phyloP scores from a whole-genome alignment of 2,797 vertebrate genomes.

The Molossus alvarezi region DNA sequence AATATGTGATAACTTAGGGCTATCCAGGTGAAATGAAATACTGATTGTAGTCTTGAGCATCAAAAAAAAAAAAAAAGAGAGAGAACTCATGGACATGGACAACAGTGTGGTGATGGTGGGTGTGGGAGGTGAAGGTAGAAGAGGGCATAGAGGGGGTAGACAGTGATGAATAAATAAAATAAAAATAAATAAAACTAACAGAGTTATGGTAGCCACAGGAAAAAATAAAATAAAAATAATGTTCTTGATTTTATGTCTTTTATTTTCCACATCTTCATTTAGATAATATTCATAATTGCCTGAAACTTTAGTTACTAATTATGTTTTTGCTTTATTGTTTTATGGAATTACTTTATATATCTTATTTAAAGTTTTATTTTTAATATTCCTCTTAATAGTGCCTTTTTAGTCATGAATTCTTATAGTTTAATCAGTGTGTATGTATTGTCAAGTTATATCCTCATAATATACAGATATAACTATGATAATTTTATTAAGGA shows the following conservation, averaged over 20 bases:
- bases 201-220: not conserved
- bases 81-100: no score
- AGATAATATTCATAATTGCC: not conserved
- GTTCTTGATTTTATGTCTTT: not conserved
- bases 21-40: not conserved
- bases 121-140: no score
- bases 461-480: not conserved
- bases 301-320: not conserved
- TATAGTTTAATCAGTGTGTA: not conserved
- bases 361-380: slow-evolving; percentile 19
- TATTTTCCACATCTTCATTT: not conserved
- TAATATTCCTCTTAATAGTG: not conserved
- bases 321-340: slow-evolving; percentile 13
- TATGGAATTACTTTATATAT: not conserved
- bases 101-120: no score
- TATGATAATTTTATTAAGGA: not conserved
- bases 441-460: not conserved
- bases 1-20: not conserved
- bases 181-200: not conserved
- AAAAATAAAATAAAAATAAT: not conserved
- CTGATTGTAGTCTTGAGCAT: not conserved
- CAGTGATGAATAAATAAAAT: no score
- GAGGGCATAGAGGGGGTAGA: no score
- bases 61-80: not conserved
- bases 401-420: not conserved